Base-by-base conservation (phyloP, 2,113 vertebrate species). In the Ceyx margarethae region DNA sequence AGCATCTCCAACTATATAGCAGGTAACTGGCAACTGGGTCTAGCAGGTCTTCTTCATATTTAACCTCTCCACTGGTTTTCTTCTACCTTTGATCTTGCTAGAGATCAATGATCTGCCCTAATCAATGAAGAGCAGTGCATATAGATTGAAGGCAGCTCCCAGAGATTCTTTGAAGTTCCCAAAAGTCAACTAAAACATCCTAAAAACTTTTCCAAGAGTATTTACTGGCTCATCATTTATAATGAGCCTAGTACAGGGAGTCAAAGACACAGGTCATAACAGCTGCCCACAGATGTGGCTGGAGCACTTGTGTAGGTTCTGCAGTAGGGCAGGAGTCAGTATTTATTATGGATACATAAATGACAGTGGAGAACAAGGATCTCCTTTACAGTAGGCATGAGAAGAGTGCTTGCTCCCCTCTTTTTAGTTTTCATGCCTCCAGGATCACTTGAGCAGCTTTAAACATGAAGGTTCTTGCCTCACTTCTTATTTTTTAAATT, bases 61-160 rank as follows among this genome's bases (percentile, higher is more conserved):
- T 74, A 81, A 69, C 71, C 79, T 71, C 88, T 96, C 50, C 77
- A 90, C 29, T 43, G 89, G 56, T 73, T 75, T 37, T 40, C 68
- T 91, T 68, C 60, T 88, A 48, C 73, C 87, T 92, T 97, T 96
- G 91, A 96, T 97, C 94, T 95, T 93, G 73, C 78, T 78, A 40
- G 77, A 50, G 65, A 89, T 81, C 81, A 35, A 51, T 71, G 33
- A 76, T 35, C 92, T 86, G 72, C 67, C 46, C 64, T 89, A 93
- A 95, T 97, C 96, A 95, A 96, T 95, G 92, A 86, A 87, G 94
- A 95, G 80, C 86, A 84, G 64, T 81, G 84, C 84, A 45, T 95
- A 94, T 78, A 95, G 87, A 90, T 93, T 87, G 88, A 80, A 87
- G 67, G 56, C 56, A 73, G 90, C 93, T 92, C 50, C 91, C 10